phyloP scores from a whole-genome alignment of 2,113 vertebrate species.

The Alligator mississippiensis region DNA sequence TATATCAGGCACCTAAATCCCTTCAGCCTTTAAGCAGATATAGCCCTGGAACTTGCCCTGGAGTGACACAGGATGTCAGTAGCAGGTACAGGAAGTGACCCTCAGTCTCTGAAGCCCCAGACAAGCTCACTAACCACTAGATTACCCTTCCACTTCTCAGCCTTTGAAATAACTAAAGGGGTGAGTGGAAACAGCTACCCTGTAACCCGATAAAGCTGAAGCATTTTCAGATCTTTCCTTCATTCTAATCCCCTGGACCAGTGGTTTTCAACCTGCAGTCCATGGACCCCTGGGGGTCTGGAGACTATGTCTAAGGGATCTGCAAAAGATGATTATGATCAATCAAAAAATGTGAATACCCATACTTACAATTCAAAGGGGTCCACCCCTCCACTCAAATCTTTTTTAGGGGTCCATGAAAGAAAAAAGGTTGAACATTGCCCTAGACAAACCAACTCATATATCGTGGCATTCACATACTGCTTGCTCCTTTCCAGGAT shows the following conservation, averaged over 20 bases:
- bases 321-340: no score
- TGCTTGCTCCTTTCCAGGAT: fast-evolving
- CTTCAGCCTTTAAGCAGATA: neutral
- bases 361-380: no score
- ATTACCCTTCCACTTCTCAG: neutral
- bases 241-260: neutral
- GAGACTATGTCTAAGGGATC: no score
- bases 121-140: fast-evolving
- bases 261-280: no score
- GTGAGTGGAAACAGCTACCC: neutral
- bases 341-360: no score
- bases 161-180: neutral
- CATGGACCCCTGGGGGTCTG: no score
- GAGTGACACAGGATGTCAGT: no score
- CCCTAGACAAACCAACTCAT: no score
- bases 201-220: neutral
- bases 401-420: no score
- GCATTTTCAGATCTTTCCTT: neutral
- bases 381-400: no score
- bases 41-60: no score
- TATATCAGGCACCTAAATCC: neutral
- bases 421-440: no score
- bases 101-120: neutral
- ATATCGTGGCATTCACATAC: neutral
- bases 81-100: neutral